Conservation (phyloP, 2,797 vertebrate genomes). For the Sebastes oblongus region DNA sequence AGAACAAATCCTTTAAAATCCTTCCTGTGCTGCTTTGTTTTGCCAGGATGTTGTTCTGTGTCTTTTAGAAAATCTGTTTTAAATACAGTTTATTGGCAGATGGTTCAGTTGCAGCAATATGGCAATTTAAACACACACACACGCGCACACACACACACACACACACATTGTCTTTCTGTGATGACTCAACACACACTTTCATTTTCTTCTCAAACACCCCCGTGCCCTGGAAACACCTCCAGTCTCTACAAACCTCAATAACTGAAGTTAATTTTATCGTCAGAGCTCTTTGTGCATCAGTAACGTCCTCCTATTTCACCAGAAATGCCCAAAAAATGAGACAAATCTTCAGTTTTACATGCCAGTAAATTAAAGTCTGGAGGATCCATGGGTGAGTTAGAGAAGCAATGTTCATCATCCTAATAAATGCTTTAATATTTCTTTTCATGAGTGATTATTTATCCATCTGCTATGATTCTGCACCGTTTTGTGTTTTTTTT, state of each 20-base stretch:
- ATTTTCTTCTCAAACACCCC: constrained; percentile 47
- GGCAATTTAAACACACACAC: background rate
- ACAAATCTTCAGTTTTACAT: background rate
- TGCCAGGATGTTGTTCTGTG: background rate
- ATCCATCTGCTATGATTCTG: no score
- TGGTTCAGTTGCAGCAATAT: constrained; percentile 1
- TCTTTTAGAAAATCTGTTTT: background rate
- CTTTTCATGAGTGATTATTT: no score
- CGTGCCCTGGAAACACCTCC: constrained; percentile 41
- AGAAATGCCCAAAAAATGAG: background rate
- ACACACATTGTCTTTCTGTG: background rate
- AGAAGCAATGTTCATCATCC: no score
- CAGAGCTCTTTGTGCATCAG: background rate
- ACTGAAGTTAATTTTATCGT: constrained; percentile 20
- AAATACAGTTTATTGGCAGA: constrained; percentile 39
- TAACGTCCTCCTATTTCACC: background rate
- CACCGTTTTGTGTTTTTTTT: no score
- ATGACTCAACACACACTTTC: constrained; percentile 57
- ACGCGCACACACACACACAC: background rate
- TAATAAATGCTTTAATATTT: no score
- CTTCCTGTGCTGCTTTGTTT: constrained; percentile 33
- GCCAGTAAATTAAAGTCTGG: background rate
- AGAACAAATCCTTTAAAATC: constrained; percentile 16
- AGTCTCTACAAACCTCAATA: background rate
- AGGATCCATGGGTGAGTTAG: background rate